Percentiles rank a stretch among this genome's conserved stretches.
Conservation (phyloP, 2,113 vertebrate species). For the Colistium nudipinnis region DNA sequence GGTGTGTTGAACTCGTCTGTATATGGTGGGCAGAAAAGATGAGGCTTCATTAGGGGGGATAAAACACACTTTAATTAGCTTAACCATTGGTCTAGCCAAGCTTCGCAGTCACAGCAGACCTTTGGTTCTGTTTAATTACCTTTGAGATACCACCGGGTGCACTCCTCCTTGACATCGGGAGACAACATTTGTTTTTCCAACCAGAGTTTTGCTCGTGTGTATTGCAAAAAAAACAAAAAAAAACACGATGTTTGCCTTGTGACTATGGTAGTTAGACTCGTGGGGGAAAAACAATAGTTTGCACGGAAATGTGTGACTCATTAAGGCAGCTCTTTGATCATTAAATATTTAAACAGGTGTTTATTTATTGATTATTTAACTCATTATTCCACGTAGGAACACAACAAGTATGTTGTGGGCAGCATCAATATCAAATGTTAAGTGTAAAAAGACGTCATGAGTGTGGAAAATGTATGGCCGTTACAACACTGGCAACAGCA, state of each 20-base stretch:
- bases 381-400: constrained; percentile 14
- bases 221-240: constrained; percentile 31
- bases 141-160: constrained; percentile 67
- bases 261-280: constrained; percentile 52
- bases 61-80: constrained; percentile 79
- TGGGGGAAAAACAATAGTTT: constrained; percentile 31
- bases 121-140: constrained; percentile 78
- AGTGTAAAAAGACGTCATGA: not conserved
- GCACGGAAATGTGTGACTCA: constrained; percentile 24
- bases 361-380: constrained; percentile 8
- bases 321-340: constrained; percentile 17
- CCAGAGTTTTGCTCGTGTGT: constrained; percentile 38
- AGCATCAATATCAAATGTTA: constrained; percentile 10
- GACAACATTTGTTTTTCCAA: constrained; percentile 63
- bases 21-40: constrained; percentile 55
- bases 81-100: constrained; percentile 69
- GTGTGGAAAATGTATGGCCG: not conserved
- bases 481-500: not conserved
- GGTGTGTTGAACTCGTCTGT: constrained; percentile 53
- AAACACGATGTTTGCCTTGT: constrained; percentile 65
- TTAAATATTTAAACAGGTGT: constrained; percentile 18
- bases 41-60: constrained; percentile 74
- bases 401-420: not conserved
- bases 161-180: constrained; percentile 68
- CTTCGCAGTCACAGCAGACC: constrained; percentile 71